Percentiles rank a stretch among this genome's conserved stretches.
phyloP scores from a whole-genome alignment of 2,113 vertebrate genomes.

The Callipepla squamata region DNA sequence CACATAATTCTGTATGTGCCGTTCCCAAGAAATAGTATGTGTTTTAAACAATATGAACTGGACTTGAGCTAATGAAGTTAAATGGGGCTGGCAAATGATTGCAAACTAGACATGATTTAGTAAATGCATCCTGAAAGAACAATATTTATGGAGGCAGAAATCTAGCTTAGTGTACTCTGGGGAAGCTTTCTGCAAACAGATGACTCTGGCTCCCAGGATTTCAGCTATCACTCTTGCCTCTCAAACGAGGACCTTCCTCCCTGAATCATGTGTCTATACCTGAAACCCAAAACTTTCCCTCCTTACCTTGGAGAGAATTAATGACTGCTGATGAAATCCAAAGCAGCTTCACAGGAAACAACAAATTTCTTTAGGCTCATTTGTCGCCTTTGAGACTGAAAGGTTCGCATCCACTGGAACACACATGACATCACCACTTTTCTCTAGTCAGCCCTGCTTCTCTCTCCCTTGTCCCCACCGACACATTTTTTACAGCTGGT shows the following conservation, averaged over 20 bases:
- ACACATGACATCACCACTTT: not conserved
- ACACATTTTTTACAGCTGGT: not conserved
- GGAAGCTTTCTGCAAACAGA: slow-evolving; percentile 1
- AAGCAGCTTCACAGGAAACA: not conserved
- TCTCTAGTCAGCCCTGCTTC: not conserved
- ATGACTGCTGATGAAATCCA: not conserved
- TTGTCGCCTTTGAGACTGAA: not conserved
- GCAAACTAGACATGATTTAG: slow-evolving; percentile 36
- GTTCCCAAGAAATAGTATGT: slow-evolving; percentile 27
- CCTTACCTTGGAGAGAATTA: not conserved
- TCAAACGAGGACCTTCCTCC: not conserved
- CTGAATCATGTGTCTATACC: not conserved
- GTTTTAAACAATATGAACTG: slow-evolving; percentile 5
- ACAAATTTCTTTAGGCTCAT: not conserved
- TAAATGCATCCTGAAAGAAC: slow-evolving; percentile 52
- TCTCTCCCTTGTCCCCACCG: not conserved
- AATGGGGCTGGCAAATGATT: slow-evolving; percentile 36
- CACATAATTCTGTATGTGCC: not conserved
- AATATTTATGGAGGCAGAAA: slow-evolving; percentile 45
- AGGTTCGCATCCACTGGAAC: not conserved
- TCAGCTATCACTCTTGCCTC: not conserved
- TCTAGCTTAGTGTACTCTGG: not conserved
- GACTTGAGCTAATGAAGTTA: slow-evolving; percentile 30
- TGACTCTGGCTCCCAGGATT: not conserved
- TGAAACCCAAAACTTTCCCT: not conserved